Evolutionary conservation across 92 coral and sea anemone species (phyloP), one percentile per base, ranked within the genome.

Genomic region (Blastomussa wellsi): DNA sequence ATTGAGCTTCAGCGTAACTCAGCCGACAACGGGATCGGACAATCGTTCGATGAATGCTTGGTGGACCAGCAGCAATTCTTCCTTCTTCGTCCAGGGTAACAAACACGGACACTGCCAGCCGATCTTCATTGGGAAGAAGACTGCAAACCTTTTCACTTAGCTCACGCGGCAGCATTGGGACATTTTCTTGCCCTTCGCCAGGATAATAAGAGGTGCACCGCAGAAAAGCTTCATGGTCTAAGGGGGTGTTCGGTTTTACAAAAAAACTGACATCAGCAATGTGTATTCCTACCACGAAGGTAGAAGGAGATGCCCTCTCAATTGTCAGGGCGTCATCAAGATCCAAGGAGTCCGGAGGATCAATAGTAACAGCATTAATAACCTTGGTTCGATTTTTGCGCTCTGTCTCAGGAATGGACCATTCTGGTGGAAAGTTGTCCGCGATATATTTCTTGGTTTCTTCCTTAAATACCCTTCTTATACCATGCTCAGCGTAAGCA

Each of bases 201-300:
- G 96, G 94, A 85, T 96, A 96, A 83, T 92, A 92, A n/a, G 98
- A 85, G 1, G 93, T 93, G 67, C 95, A 92, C 59, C 99, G 95
- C 44, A 79, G 72, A 53, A 80, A 51, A 8, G 99, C 99, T 47
- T 96, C 97, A 2, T 79, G 72, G 74, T 96, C 99, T 7, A 96
- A 72, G 9, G 84, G 75, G 24, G 89, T 89, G 28, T 82, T 84
- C 38, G 95, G 94, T 76, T 70, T 77, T 12, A 96, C 96, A 65
- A 94, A 94, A 80, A 85, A 96, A 38, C 98, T 88, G 17, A 94
- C 99, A 84, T 96, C 99, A 33, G 98, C 96, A 87, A 96, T 94
- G 86, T 96, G 99, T 53, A 96, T 88, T 35, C 93, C 94, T 32
- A 96, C 88, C 44, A 66, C 44, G 74, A 82, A 86, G 51, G 85